Conservation (phyloP, 2,797 vertebrate species). For the Coilia nasus region DNA sequence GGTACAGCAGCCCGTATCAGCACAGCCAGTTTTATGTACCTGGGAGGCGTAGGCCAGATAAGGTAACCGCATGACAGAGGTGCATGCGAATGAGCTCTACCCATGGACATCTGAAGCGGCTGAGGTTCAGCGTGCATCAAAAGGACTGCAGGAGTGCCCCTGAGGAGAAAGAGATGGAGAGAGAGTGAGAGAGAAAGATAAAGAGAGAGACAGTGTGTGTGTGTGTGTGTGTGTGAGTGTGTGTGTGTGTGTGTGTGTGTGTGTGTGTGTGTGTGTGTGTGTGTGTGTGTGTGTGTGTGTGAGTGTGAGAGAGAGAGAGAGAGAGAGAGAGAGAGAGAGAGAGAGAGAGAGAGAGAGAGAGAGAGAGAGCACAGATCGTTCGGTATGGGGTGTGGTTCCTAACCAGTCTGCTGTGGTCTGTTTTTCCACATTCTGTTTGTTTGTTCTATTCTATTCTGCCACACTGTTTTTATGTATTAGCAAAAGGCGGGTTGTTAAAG, state of each 20-base stretch:
- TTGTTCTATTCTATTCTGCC: background rate
- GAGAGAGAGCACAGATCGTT: background rate
- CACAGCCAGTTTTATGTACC: slow-evolving; percentile 6
- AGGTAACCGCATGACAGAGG: slow-evolving; percentile 13
- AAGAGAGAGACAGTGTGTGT: too few relatives aligned
- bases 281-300: too few relatives aligned
- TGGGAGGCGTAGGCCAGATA: background rate
- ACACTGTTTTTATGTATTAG: background rate
- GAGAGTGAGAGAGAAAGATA: too few relatives aligned
- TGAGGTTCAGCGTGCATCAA: slow-evolving; percentile 33
- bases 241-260: too few relatives aligned
- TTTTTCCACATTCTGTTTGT: background rate
- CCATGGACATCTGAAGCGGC: background rate
- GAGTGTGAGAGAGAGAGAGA: too few relatives aligned
- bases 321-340: too few relatives aligned
- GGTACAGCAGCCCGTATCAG: background rate
- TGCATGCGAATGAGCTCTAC: background rate
- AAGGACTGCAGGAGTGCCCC: slow-evolving; percentile 43
- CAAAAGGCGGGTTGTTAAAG: background rate
- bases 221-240: too few relatives aligned
- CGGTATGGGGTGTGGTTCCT: background rate
- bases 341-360: too few relatives aligned
- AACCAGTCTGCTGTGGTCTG: background rate
- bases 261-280: too few relatives aligned
- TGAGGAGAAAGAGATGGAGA: slow-evolving; percentile 16